phyloP scores from a whole-genome alignment of 2,888 invertebrate species.

The Diabrotica balteata region DNA sequence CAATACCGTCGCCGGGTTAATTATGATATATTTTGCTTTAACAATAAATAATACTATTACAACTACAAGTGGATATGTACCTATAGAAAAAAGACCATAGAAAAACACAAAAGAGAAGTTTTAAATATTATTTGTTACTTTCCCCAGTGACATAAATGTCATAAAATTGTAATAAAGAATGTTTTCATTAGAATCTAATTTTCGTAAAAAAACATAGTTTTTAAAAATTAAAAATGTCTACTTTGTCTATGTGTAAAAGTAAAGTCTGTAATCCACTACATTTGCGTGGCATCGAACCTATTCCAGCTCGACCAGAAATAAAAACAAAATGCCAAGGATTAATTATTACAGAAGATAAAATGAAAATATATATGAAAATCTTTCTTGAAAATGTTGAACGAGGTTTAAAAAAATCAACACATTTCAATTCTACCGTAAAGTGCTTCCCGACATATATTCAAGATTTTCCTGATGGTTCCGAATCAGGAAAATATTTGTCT shows the following conservation, averaged over 20 bases:
- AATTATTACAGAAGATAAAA: conserved; percentile 75
- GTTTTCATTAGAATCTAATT: no score
- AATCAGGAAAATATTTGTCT: conserved; percentile 93
- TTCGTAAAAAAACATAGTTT: no score
- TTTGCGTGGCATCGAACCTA: background rate
- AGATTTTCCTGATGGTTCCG: conserved; percentile 93
- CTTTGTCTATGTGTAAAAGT: conserved; percentile 18
- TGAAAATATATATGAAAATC: conserved; percentile 77
- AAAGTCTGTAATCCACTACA: conserved; percentile 26
- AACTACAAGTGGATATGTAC: no score
- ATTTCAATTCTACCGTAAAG: conserved; percentile 82
- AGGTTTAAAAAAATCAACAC: conserved; percentile 81
- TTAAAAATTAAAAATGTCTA: no score
- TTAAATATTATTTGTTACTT: no score
- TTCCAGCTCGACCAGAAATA: conserved; percentile 35
- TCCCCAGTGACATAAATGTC: no score
- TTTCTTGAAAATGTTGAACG: conserved; percentile 79
- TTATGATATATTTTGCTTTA: no score
- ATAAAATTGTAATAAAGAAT: no score
- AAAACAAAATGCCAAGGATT: conserved; percentile 32
- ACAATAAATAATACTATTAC: no score
- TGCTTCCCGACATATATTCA: conserved; percentile 97
- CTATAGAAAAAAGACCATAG: no score
- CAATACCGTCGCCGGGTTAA: no score
- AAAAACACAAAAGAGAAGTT: no score